Conservation (phyloP, 1,140 invertebrate species). For the Listronotus bonariensis region DNA sequence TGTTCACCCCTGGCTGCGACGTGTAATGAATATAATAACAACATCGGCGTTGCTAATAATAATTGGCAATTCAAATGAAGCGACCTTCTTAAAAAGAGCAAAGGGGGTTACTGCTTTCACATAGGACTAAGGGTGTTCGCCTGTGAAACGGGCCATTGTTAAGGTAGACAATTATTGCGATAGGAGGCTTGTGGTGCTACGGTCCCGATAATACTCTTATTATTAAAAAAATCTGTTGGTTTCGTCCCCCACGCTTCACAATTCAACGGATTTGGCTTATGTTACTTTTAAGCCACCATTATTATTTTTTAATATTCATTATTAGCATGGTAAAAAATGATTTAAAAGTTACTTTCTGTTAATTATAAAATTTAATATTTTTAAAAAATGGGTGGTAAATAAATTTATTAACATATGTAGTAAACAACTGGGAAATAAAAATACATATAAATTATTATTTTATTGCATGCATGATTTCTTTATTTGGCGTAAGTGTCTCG, state of each 20-base stretch:
- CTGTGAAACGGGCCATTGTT: conserved; percentile 25
- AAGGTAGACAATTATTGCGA: conserved; percentile 22
- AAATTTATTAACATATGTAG: too few relatives aligned
- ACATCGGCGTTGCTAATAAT: conserved; percentile 38
- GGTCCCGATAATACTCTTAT: conserved; percentile 17
- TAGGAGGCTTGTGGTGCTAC: conserved; percentile 15
- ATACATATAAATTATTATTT: too few relatives aligned
- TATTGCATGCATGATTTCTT: too few relatives aligned
- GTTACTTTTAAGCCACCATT: too few relatives aligned
- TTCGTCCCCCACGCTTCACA: neutral
- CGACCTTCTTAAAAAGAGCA: conserved; percentile 38
- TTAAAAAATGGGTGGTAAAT: too few relatives aligned
- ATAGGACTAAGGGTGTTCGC: conserved; percentile 31
- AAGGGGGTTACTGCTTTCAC: conserved; percentile 27
- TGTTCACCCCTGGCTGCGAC: conserved; percentile 16
- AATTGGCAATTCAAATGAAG: conserved; percentile 41
- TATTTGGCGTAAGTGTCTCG: too few relatives aligned
- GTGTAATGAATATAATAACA: conserved; percentile 42
- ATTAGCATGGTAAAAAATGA: too few relatives aligned
- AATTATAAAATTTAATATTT: too few relatives aligned
- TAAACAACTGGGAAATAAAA: too few relatives aligned
- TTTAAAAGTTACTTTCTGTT: too few relatives aligned
- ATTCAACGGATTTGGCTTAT: too few relatives aligned
- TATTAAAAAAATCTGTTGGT: conserved; percentile 15
- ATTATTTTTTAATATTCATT: too few relatives aligned